phyloP scores from a whole-genome alignment of 2,113 vertebrate genomes.

The Tupaia tana region DNA sequence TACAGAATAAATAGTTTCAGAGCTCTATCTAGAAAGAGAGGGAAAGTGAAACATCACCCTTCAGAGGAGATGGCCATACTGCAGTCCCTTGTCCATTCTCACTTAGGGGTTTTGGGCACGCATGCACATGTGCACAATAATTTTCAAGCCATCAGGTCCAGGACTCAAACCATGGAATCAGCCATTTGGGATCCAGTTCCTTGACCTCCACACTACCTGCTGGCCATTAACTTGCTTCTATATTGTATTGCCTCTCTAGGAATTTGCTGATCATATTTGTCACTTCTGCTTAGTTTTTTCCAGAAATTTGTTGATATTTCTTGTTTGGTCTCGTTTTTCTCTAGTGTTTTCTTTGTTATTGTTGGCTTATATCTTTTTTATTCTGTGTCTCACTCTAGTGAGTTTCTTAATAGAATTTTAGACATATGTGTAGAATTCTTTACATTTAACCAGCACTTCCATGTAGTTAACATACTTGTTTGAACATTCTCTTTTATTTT shows the following conservation, averaged over 20 bases:
- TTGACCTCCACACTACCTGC: too few relatives aligned
- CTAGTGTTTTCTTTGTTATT: not conserved
- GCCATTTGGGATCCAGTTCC: too few relatives aligned
- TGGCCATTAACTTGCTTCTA: not conserved
- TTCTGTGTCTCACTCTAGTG: not conserved
- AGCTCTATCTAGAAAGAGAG: too few relatives aligned
- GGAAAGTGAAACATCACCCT: too few relatives aligned
- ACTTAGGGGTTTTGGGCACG: too few relatives aligned
- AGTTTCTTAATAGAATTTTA: constrained; percentile 22
- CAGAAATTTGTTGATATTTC: not conserved
- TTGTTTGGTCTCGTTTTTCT: constrained; percentile 1
- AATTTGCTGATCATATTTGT: constrained; percentile 22
- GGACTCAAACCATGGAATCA: too few relatives aligned
- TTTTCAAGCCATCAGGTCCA: too few relatives aligned
- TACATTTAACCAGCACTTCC: not conserved
- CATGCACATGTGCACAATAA: too few relatives aligned
- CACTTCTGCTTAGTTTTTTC: not conserved
- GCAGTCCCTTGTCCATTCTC: too few relatives aligned
- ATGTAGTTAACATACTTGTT: not conserved
- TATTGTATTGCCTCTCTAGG: not conserved
- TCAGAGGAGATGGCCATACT: too few relatives aligned
- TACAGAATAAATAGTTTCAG: too few relatives aligned
- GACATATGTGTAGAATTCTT: not conserved
- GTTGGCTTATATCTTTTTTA: not conserved
- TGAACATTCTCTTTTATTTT: not conserved